Evolutionary conservation across 1,140 invertebrate genomes (phyloP).

Genomic region (Drosophila suzukii): DNA sequence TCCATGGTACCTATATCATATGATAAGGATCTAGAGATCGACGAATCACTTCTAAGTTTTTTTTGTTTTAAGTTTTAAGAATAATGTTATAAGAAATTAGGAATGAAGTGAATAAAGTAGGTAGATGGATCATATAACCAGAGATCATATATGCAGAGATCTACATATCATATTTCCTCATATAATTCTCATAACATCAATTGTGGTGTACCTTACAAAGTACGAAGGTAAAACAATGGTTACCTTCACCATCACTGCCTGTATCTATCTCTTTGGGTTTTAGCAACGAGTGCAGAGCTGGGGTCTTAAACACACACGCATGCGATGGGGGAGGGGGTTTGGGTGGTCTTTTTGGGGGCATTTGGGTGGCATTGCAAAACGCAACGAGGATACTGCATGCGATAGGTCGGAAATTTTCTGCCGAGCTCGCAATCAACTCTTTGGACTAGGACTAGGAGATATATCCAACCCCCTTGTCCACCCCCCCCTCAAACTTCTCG

Average conservation of each 20-base stretch:
- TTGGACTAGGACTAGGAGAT: constrained; percentile 33
- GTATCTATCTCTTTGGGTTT: constrained; percentile 9
- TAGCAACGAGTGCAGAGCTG: neutral
- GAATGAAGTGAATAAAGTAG: no score
- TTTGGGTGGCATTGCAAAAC: constrained; percentile 53
- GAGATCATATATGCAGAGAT: no score
- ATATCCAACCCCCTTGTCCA: constrained; percentile 12
- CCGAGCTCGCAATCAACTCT: constrained; percentile 70
- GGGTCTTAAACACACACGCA: constrained; percentile 37
- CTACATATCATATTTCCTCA: no score
- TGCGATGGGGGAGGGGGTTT: neutral
- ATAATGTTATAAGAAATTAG: no score
- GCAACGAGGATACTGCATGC: constrained; percentile 79
- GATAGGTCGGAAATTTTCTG: constrained; percentile 77
- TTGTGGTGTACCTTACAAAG: neutral
- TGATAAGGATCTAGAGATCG: no score
- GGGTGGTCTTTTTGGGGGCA: constrained; percentile 21
- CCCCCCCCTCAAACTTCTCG: neutral
- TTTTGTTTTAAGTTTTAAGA: no score
- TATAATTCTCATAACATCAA: no score
- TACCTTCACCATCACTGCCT: constrained; percentile 8
- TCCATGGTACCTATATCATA: no score
- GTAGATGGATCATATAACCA: no score
- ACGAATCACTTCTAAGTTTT: no score
- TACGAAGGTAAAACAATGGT: neutral